Conservation (phyloP, 2,888 invertebrate species). For the Chaetogeoica ovagalla region DNA sequence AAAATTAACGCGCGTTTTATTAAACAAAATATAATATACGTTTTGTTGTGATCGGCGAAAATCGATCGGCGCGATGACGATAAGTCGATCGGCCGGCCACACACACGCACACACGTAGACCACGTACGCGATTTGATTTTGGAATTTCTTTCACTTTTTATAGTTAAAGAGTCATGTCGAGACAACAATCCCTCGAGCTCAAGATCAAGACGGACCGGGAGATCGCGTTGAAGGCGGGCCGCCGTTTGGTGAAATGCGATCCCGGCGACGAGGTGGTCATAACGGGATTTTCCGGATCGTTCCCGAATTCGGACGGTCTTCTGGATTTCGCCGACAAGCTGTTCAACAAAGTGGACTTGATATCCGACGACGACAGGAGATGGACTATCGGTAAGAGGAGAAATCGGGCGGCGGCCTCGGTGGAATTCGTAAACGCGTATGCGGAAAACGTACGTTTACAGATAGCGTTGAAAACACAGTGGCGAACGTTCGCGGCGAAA, state of each 20-base stretch:
- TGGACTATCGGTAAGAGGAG: conserved; percentile 59
- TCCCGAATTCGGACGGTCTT: conserved; percentile 77
- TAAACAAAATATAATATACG: background rate
- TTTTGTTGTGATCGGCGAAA: no score
- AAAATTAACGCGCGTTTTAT: background rate
- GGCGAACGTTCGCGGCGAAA: no score
- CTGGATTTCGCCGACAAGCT: conserved; percentile 72
- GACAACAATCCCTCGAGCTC: conserved; percentile 50
- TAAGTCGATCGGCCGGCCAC: no score
- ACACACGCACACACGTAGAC: no score
- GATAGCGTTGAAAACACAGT: no score
- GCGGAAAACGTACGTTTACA: no score
- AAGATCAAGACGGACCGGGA: conserved; percentile 50
- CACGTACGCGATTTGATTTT: background rate
- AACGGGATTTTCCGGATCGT: conserved; percentile 71
- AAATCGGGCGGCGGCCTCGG: no score
- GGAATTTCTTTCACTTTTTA: no score
- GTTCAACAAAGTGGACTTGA: conserved; percentile 75
- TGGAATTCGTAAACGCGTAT: no score
- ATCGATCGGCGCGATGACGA: no score
- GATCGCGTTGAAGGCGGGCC: conserved; percentile 59
- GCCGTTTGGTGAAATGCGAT: conserved; percentile 64
- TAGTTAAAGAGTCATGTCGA: conserved; percentile 26
- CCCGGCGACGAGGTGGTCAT: conserved; percentile 71
- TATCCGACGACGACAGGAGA: conserved; percentile 62